Conservation (phyloP, 1,140 invertebrate genomes). For the Leptinotarsa undecemlineata region DNA sequence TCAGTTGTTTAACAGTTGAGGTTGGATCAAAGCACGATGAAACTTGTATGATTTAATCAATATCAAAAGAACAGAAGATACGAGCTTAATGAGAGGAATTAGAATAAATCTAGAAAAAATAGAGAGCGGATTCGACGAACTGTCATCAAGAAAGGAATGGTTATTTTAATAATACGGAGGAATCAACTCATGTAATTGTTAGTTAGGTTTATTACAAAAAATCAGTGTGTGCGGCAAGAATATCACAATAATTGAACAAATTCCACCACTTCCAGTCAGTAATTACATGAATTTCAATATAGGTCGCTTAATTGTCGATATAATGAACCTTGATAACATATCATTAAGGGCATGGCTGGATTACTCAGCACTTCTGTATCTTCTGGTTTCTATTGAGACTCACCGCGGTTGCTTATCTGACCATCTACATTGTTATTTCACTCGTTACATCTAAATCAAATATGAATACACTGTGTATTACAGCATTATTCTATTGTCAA, state of each 20-base stretch:
- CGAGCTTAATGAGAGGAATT: too few species aligned
- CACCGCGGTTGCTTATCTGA: not conserved
- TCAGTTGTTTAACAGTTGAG: too few species aligned
- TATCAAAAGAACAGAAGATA: too few species aligned
- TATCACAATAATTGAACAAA: slow-evolving; percentile 6
- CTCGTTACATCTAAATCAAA: slow-evolving; percentile 6
- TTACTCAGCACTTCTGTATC: slow-evolving; percentile 3
- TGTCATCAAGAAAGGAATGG: slow-evolving; percentile 5
- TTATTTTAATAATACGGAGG: not conserved
- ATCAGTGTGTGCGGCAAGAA: not conserved
- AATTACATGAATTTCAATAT: not conserved
- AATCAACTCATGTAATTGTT: too few species aligned
- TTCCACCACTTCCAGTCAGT: slow-evolving; percentile 4
- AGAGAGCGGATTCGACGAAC: not conserved
- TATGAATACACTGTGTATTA: not conserved
- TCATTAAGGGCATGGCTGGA: slow-evolving; percentile 4
- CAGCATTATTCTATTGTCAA: not conserved
- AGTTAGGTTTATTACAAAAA: not conserved
- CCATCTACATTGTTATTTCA: slow-evolving; percentile 6
- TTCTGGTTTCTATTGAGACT: not conserved
- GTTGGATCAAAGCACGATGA: too few species aligned
- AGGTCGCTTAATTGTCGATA: slow-evolving; percentile 7
- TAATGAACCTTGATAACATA: slow-evolving; percentile 6
- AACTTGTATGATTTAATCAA: too few species aligned
- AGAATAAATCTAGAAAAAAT: too few species aligned